phyloP scores from a whole-genome alignment of 1,140 invertebrate genomes.

The Coelopa frigida region DNA sequence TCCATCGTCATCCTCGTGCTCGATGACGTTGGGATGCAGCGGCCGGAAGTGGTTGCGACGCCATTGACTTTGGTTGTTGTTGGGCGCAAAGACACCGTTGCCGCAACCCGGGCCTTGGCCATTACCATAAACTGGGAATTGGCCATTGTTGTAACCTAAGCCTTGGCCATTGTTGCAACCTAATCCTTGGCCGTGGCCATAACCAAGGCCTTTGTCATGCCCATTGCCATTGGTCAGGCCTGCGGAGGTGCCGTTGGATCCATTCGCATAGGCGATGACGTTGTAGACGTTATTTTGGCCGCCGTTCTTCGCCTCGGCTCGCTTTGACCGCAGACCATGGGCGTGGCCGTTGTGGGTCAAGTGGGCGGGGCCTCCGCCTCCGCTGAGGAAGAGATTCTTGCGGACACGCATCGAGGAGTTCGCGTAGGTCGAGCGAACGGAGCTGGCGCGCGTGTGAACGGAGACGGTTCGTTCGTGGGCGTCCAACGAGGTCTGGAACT shows the following conservation, averaged over 20 bases:
- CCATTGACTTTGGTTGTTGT: conserved; percentile 20
- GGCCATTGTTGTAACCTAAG: background rate
- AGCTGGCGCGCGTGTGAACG: conserved; percentile 41
- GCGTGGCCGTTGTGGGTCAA: no score
- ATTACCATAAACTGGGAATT: background rate
- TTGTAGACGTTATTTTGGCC: conserved; percentile 9
- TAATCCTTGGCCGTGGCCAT: background rate
- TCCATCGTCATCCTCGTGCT: conserved; percentile 29
- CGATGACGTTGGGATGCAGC: conserved; percentile 33
- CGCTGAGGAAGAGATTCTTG: conserved; percentile 26
- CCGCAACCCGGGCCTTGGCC: conserved; percentile 16
- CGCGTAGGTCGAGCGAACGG: conserved; percentile 35
- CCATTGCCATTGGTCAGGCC: conserved; percentile 5
- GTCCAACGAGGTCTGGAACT: conserved; percentile 31
- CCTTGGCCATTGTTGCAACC: conserved; percentile 16
- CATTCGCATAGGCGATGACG: conserved; percentile 8
- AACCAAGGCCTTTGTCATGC: background rate
- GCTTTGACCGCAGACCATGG: background rate
- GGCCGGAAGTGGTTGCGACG: conserved; percentile 37
- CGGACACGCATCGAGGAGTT: conserved; percentile 40
- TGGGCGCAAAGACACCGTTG: background rate
- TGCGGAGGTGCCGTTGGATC: no score
- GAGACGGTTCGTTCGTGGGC: conserved; percentile 34
- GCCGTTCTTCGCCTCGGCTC: conserved; percentile 5
- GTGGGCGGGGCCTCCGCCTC: background rate